Percentiles rank a stretch among this genome's conserved stretches.
Evolutionary conservation across 2,888 invertebrate genomes (phyloP).

Genomic region (Lydus trimaculatus): DNA sequence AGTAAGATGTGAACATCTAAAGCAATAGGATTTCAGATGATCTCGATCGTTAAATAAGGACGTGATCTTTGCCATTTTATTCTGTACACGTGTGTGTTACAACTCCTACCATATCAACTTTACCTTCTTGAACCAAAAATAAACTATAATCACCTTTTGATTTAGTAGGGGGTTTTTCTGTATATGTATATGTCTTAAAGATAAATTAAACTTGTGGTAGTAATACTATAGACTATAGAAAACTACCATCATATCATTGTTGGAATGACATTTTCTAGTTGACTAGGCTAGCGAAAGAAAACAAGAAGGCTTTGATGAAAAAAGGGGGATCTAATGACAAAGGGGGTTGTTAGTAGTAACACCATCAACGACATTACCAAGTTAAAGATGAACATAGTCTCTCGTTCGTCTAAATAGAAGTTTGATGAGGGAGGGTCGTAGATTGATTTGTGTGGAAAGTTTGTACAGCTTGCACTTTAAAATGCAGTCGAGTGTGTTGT

Average conservation of each 20-base stretch:
- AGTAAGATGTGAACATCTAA: slow-evolving; percentile 51
- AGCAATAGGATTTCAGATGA: slow-evolving; percentile 52
- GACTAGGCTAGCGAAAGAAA: slow-evolving; percentile 21
- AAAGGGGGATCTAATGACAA: slow-evolving; percentile 42
- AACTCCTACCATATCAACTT: slow-evolving; percentile 39
- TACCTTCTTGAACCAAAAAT: slow-evolving; percentile 45
- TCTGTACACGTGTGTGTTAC: slow-evolving; percentile 51
- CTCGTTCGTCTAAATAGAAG: neutral
- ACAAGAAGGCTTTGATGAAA: slow-evolving; percentile 41
- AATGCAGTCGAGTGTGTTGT: slow-evolving; percentile 50
- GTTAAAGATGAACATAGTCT: slow-evolving; percentile 32
- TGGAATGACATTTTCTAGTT: neutral
- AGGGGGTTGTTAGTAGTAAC: slow-evolving; percentile 45
- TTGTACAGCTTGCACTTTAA: slow-evolving; percentile 45
- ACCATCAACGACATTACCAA: slow-evolving; percentile 42
- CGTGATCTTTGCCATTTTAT: slow-evolving; percentile 57
- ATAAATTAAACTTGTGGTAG: slow-evolving; percentile 15
- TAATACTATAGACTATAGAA: neutral
- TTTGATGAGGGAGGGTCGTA: slow-evolving; percentile 7
- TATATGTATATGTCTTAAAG: too few relatives aligned
- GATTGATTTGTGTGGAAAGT: slow-evolving; percentile 32
- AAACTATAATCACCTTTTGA: slow-evolving; percentile 55
- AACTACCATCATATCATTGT: neutral
- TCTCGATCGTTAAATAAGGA: slow-evolving; percentile 58
- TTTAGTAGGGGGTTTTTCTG: slow-evolving; percentile 32